Evolutionary conservation across 2,113 vertebrate species (phyloP), one percentile per base, ranked within the genome.

Genomic region (Aphyosemion australe): DNA sequence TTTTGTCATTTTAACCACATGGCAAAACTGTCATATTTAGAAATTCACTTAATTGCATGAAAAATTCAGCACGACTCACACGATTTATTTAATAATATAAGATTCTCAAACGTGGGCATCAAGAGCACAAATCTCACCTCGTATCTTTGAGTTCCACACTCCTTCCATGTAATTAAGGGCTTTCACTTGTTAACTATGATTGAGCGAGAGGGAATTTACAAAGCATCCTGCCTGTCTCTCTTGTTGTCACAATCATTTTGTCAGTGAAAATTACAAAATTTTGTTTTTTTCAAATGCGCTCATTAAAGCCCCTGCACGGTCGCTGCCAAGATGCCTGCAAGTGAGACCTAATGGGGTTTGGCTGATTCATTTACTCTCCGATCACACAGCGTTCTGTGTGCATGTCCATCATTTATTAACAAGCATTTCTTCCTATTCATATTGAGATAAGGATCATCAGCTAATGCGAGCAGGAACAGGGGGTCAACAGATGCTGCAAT

Each of bases 181-280:
- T 48, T 48, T 48, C 41, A 42, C 12, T 13, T 42, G 41, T 13
- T 42, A 42, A 42, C 12, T 12, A 42, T 12, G 46, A 48, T 48
- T 48, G n/a, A 19, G n/a, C 3, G n/a, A 48, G 10, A 12, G 13
- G 8, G n/a, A 20, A 19, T 19, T 37, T n/a, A 41, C 10, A 52
- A 2, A 56, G 11, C 18, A 20, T 56, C 32, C n/a, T 54, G 31
- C n/a, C 53, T 20, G 37, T 13, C 10, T 3, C n/a, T 56, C 34
- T 34, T 56, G 37, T 56, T 41, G 53, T 56, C 53, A 43, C 18
- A 58, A 43, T 18, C 13, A 16, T 43, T 42, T 58, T 43, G 12
- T 42, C 55, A 58, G 39, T 11, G 3, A 8, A 19, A 15, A 48
- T 10, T 48, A 18, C 53, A 41, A 18, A 26, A 18, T 16, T 34